phyloP scores from a whole-genome alignment of 2,113 vertebrate genomes.

The Thymallus thymallus region DNA sequence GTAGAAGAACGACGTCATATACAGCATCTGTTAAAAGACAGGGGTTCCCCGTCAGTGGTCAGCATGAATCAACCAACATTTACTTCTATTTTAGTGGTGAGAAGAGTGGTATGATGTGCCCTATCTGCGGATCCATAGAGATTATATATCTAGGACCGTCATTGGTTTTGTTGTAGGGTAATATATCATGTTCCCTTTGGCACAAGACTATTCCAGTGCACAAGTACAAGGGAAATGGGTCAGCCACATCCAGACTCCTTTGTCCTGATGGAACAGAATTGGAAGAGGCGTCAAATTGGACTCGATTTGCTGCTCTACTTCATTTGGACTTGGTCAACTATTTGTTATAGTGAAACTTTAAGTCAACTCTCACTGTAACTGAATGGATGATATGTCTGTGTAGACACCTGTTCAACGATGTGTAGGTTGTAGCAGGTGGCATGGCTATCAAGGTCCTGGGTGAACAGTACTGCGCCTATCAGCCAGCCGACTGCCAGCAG shows the following conservation, averaged over 20 bases:
- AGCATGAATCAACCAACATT: no score
- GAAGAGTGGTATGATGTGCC: no score
- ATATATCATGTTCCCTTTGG: no score
- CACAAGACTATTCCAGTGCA: neutral
- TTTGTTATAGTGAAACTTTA: no score
- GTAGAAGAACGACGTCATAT: conserved; percentile 84
- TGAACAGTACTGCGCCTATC: conserved; percentile 74
- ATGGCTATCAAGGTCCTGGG: conserved; percentile 53
- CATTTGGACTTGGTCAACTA: neutral
- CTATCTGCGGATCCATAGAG: no score
- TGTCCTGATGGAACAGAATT: conserved; percentile 10
- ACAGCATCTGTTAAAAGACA: conserved; percentile 78
- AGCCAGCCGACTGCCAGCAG: conserved; percentile 84
- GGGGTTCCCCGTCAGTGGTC: neutral
- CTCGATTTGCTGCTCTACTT: conserved; percentile 40
- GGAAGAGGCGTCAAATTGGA: neutral
- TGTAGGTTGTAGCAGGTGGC: conserved; percentile 84
- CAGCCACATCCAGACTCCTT: conserved; percentile 36
- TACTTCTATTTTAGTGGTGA: no score
- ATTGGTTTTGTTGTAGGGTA: no score
- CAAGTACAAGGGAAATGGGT: conserved; percentile 46
- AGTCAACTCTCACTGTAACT: no score
- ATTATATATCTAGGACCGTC: no score
- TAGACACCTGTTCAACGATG: conserved; percentile 76
- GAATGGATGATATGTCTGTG: no score